Percentiles rank a stretch among this genome's conserved stretches.
Evolutionary conservation across 2,797 vertebrate species (phyloP).

Genomic region (Sebastes variabilis): DNA sequence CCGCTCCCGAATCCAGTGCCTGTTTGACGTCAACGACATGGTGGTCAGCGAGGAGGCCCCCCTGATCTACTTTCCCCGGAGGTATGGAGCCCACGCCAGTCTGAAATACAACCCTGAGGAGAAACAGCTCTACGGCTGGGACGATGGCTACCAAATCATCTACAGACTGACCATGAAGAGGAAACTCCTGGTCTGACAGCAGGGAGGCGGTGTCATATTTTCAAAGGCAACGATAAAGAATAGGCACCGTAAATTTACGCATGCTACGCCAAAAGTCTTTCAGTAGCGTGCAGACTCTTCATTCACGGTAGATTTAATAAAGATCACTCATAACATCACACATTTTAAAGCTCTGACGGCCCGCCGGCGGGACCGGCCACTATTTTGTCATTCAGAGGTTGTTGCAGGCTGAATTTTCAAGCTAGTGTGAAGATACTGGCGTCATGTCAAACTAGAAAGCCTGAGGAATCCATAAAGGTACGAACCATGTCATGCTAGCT

Average conservation of each 20-base stretch:
- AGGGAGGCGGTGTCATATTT: background rate
- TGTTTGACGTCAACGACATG: constrained; percentile 92
- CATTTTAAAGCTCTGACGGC: background rate
- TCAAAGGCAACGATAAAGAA: background rate
- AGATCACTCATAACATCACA: background rate
- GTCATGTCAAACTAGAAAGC: no score
- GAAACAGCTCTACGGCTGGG: constrained; percentile 95
- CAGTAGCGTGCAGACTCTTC: background rate
- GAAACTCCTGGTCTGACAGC: constrained; percentile 81
- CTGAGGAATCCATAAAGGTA: no score
- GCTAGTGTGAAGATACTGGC: no score
- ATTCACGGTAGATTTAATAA: background rate
- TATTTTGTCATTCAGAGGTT: no score
- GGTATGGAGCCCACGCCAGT: constrained; percentile 92
- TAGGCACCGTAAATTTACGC: background rate
- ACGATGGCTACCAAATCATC: constrained; percentile 96
- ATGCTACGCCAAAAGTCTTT: background rate
- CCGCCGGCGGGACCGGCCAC: no score
- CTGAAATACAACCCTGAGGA: constrained; percentile 94
- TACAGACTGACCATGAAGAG: constrained; percentile 93
- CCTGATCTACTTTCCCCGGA: constrained; percentile 92
- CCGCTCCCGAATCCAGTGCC: constrained; percentile 92
- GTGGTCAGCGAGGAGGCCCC: constrained; percentile 88
- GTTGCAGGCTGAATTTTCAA: no score
- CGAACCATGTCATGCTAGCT: no score